Evolutionary conservation across 1,140 invertebrate species (phyloP), one percentile per base, ranked within the genome.

Genomic region (Drosophila cardini): DNA sequence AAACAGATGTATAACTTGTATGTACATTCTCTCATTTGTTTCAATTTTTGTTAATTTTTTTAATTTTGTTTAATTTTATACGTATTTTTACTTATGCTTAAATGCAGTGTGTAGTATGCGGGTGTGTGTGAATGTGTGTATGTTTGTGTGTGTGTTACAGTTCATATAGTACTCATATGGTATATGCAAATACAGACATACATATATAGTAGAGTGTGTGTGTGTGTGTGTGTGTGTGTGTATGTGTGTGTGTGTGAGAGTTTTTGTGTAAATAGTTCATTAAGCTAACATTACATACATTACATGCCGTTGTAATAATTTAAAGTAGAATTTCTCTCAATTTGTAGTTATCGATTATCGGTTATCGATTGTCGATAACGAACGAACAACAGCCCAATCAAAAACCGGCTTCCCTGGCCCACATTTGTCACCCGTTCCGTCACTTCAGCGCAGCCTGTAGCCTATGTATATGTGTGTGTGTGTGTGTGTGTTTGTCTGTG

Each of bases 221-320:
- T n/a, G n/a, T n/a, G 65, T 63, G 36, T 43, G 69, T 63, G 18
- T 48, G 45, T 58, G 30, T 71, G 34, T 70, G 42, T 67, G 42
- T 56, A 50, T 50, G 10, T 36, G 56, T 36, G 45, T 69, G 36
- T 62, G 38, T 36, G 38, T 53, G 48, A 53, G 15, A 16, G 58
- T 40, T 3, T 46, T 13, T 36, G 60, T 67, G 52, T 68, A 13
- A 32, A 40, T 36, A 56, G 56, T 60, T 68, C 8, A 73, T 68
- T 73, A 68, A 68, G 60, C 62, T 73, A 78, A 68, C 63, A 63
- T 80, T 63, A 76, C 69, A 72, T 72, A 72, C 69, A 72, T 72
- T 65, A 72, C 60, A 76, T 64, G 61, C 73, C 61, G 65, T 76
- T 65, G 56, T 62, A 69, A 73, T 77, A 77, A 77, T 77, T 73